phyloP scores from a whole-genome alignment of 2,113 vertebrate species.

The Elachura formosa region DNA sequence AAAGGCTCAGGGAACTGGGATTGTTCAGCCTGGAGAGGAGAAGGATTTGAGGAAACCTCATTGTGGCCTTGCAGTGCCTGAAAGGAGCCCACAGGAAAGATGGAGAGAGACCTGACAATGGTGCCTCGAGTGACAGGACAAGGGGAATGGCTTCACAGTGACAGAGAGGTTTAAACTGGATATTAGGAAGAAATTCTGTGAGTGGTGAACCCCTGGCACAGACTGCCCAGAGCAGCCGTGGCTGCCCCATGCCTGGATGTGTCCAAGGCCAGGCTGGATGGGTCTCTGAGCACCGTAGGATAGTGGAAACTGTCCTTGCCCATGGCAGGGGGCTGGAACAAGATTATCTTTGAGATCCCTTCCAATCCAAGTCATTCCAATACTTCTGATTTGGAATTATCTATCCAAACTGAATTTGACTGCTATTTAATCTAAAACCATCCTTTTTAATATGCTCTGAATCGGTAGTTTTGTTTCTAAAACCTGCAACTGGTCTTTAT shows the following conservation, averaged over 20 bases:
- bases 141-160: neutral
- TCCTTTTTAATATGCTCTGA: neutral
- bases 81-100: no score
- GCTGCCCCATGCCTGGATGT: neutral
- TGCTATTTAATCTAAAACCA: neutral
- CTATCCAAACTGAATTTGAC: neutral
- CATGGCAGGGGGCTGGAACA: neutral
- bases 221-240: neutral
- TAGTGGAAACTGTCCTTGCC: neutral
- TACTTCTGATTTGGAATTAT: neutral
- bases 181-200: neutral
- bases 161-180: neutral
- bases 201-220: neutral
- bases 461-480: neutral
- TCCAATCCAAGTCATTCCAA: neutral
- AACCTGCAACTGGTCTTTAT: neutral
- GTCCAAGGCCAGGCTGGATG: accelerated
- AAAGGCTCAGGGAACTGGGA: neutral
- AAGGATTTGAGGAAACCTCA: neutral
- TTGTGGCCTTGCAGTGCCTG: neutral
- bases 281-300: neutral
- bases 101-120: neutral
- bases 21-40: neutral
- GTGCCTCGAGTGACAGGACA: neutral
- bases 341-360: neutral